These are phyloP conservation scores for Polypedilum vanderplanki DNA, from an alignment of 1,140 invertebrate species.

Conservation along the genomic window DNA sequence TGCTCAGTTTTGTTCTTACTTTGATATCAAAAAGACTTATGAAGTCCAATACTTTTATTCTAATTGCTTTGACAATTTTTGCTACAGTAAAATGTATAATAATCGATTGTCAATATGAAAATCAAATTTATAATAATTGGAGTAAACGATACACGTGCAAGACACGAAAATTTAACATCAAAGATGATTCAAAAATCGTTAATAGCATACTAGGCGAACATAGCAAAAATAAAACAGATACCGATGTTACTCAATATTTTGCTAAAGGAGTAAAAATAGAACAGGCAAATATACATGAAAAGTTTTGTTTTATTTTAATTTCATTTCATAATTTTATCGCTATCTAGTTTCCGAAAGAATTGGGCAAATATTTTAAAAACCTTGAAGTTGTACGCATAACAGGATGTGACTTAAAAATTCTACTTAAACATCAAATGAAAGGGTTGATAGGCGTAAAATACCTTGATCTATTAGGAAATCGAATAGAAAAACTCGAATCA, in stretches of 20 bases:
- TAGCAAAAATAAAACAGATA: not conserved
- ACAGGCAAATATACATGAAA: not conserved
- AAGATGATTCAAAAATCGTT: not conserved
- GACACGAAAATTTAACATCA: not conserved
- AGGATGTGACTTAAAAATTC: not conserved
- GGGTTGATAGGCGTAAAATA: not conserved
- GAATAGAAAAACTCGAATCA: not conserved
- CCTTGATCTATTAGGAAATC: not conserved
- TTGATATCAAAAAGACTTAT: not conserved
- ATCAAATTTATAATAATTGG: constrained; percentile 8
- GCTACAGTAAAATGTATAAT: not conserved
- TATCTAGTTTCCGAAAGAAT: not conserved
- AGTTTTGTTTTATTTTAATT: not conserved
- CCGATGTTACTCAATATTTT: not conserved
- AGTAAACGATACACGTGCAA: not conserved
- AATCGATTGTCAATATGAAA: not conserved
- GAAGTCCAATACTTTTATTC: not conserved
- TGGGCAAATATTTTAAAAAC: not conserved
- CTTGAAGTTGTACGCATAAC: not conserved
- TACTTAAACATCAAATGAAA: not conserved
- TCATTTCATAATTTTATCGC: not conserved
- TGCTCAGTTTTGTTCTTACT: no score
- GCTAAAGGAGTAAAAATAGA: not conserved
- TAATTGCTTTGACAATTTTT: not conserved
- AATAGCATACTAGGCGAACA: not conserved